Evolutionary conservation across 35 echinoderm and acorn worm species (phyloP), one percentile per base, ranked within the genome.

Genomic region (Heliocidaris erythrogramma): DNA sequence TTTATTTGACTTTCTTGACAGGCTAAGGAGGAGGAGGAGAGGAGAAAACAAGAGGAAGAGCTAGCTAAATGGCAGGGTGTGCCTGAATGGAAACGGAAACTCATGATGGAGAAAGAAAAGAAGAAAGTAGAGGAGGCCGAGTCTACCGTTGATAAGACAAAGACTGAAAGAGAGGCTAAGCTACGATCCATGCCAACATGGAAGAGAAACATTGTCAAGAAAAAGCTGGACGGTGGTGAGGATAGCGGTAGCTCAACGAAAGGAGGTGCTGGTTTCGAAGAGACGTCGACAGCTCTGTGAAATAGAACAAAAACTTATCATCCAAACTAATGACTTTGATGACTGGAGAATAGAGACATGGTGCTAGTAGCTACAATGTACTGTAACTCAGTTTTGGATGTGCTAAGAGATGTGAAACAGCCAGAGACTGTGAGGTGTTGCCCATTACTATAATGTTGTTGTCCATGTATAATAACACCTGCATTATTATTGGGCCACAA

Each of bases 11-110:
- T 30, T 30, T 92, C 31, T 92, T 30, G 27, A 27, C 91, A 97
- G 96, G 84, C 95, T 71, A 93, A 97, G 61, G 56, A 95, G 5
- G 87, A 95, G 16, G 94, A 96, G 90, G 97, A 99, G 61, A 85
- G 94, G 24, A 78, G 31, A 13, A 97, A 97, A 49, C 94, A 94
- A 53, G 49, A 96, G 53, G 95, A 90, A 30, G 98, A 99, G 88
- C 90, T 96, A 85, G 93, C 93, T 8, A 99, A 97, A 48, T 99
- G 97, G 97, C 93, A 96, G 85, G 98, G 95, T 48, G 90, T 99
- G 24, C 98, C 98, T 89, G 95, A 96, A 85, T 99, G 98, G 98
- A 99, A 97, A 95, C 97, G 93, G 85, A 97, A 99, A 71, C 93
- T 99, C 35, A 97, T 99, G 59, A 9, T 94, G 48, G 97, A 97